Conservation (phyloP, 2,113 vertebrate species). For the Delphinapterus leucas region DNA sequence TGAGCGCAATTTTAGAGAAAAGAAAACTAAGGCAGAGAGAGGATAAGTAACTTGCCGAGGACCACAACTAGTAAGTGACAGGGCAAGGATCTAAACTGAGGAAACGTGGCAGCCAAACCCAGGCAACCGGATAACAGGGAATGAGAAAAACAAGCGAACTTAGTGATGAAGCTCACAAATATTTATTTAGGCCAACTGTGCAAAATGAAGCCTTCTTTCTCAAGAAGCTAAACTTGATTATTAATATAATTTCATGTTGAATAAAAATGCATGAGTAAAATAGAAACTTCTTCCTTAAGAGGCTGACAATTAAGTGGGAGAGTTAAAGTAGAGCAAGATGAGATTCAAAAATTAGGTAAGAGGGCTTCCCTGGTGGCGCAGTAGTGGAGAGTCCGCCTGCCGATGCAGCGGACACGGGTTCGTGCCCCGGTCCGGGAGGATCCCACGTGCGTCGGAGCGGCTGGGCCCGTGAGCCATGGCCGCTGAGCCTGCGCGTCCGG, state of each 20-base stretch:
- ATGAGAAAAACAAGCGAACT: background rate
- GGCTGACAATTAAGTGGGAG: background rate
- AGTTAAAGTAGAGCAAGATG: constrained; percentile 23
- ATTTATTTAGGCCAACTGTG: background rate
- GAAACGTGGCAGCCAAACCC: background rate
- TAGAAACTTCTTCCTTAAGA: background rate
- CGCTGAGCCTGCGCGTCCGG: too few relatives aligned
- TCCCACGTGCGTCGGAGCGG: too few relatives aligned
- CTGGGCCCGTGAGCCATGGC: too few relatives aligned
- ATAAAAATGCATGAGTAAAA: constrained; percentile 4
- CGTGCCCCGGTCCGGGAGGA: too few relatives aligned
- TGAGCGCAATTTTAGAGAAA: background rate
- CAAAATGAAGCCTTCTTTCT: constrained; percentile 9
- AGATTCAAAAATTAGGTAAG: background rate
- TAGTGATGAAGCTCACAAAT: background rate
- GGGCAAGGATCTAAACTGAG: background rate
- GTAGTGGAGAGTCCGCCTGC: too few relatives aligned
- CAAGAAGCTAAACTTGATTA: background rate
- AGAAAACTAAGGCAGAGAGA: background rate
- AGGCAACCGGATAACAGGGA: background rate
- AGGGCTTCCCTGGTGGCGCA: too few relatives aligned
- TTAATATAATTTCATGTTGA: constrained; percentile 8
- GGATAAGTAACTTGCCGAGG: background rate
- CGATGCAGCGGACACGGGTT: too few relatives aligned
- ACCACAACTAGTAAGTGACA: background rate